Conservation (phyloP, 2,888 invertebrate genomes). For the Folsomia candida region DNA sequence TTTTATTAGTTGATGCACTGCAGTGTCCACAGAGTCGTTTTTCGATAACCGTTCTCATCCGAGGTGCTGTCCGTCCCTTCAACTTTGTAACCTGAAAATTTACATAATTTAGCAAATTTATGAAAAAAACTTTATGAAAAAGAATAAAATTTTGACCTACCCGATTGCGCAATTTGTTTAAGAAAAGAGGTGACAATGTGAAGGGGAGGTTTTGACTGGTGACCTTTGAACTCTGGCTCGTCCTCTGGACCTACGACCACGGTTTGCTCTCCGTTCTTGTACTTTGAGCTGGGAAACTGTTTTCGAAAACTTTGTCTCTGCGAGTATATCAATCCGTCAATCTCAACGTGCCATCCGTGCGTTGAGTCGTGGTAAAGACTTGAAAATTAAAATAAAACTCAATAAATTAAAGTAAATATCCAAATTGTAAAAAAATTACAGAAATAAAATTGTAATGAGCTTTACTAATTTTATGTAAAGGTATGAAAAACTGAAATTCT, state of each 20-base stretch:
- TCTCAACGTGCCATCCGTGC: constrained; percentile 38
- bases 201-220: constrained; percentile 25
- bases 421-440: background rate
- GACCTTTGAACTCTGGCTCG: constrained; percentile 30
- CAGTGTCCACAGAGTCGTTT: constrained; percentile 36
- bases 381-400: background rate
- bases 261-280: constrained; percentile 24
- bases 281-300: constrained; percentile 30
- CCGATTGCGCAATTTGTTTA: constrained; percentile 33
- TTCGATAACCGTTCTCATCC: constrained; percentile 27
- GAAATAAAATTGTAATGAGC: background rate
- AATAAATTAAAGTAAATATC: too few species aligned
- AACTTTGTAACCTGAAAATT: constrained; percentile 24
- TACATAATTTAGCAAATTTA: background rate
- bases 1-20: constrained; percentile 15
- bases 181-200: constrained; percentile 34
- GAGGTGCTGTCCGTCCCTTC: constrained; percentile 27
- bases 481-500: too few species aligned
- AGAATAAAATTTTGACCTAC: background rate
- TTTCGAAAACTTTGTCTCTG: constrained; percentile 36
- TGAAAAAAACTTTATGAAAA: background rate
- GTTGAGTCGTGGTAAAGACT: constrained; percentile 14
- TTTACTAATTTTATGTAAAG: too few species aligned
- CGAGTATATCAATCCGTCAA: constrained; percentile 42
- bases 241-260: constrained; percentile 28